Conservation (phyloP, 2,797 vertebrate species). For the Onychomys arenicola region DNA sequence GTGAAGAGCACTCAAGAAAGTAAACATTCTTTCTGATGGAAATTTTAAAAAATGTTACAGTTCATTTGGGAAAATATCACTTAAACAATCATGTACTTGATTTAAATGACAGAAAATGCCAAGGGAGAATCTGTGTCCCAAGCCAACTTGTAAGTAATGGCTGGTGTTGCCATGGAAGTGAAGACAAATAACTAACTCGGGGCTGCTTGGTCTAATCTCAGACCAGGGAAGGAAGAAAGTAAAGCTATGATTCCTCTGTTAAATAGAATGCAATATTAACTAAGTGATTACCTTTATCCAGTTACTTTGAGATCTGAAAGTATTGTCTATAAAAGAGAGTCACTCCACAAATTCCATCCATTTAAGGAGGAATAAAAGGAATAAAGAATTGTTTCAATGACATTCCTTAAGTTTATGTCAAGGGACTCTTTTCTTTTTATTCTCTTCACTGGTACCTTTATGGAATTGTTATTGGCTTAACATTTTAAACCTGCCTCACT, state of each 20-base stretch:
- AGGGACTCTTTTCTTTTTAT: slow-evolving; percentile 67
- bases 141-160: neutral
- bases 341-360: slow-evolving; percentile 49
- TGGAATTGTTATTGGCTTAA: slow-evolving; percentile 71
- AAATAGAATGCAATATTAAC: slow-evolving; percentile 40
- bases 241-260: neutral
- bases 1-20: neutral
- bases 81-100: neutral
- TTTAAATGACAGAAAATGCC: neutral
- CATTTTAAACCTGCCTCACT: slow-evolving; percentile 53
- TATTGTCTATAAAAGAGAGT: slow-evolving; percentile 43
- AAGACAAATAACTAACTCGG: neutral
- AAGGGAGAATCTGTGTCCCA: neutral
- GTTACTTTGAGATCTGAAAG: slow-evolving; percentile 63
- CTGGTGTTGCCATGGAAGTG: neutral
- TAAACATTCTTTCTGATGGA: neutral
- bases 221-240: neutral
- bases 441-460: slow-evolving; percentile 52
- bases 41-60: neutral
- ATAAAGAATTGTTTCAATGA: slow-evolving; percentile 68
- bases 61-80: neutral
- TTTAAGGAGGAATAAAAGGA: slow-evolving; percentile 47
- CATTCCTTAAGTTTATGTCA: slow-evolving; percentile 62
- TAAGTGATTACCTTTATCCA: slow-evolving; percentile 46
- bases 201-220: neutral